These are phyloP conservation scores for Micrastur ruficollis DNA, from an alignment of 2,797 vertebrate species.

Conservation along the genomic window DNA sequence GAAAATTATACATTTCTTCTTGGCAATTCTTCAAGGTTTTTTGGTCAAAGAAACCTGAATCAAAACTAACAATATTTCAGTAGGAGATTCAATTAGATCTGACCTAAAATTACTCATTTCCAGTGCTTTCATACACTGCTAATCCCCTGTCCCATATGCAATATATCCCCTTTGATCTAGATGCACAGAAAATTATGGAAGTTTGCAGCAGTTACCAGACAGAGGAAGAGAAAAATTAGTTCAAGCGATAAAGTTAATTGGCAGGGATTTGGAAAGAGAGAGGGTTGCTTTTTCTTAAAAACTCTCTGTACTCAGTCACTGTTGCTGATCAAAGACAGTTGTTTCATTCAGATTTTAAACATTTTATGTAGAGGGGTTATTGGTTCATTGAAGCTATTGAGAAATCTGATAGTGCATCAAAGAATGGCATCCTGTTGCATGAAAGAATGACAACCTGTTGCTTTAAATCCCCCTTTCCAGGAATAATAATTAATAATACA, in stretches of 20 bases:
- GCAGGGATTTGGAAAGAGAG: background rate
- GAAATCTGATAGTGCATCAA: background rate
- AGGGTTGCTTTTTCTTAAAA: background rate
- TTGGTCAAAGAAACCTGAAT: background rate
- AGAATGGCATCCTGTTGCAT: background rate
- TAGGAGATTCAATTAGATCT: background rate
- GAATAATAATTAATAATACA: background rate
- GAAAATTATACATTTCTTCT: background rate
- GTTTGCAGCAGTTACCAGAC: background rate
- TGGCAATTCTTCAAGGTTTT: background rate
- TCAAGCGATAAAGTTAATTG: background rate
- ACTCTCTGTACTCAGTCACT: background rate
- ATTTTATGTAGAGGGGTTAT: background rate
- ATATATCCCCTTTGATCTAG: background rate
- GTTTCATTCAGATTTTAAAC: background rate
- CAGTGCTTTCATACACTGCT: background rate
- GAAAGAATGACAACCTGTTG: background rate
- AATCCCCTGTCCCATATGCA: background rate
- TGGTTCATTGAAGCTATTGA: background rate
- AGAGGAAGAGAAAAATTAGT: background rate
- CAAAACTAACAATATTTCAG: background rate
- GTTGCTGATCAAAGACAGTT: background rate
- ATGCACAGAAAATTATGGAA: background rate
- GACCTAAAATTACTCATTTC: background rate
- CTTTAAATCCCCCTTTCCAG: background rate